Evolutionary conservation across 2,888 invertebrate species (phyloP).

Genomic region (Tachina lurida): DNA sequence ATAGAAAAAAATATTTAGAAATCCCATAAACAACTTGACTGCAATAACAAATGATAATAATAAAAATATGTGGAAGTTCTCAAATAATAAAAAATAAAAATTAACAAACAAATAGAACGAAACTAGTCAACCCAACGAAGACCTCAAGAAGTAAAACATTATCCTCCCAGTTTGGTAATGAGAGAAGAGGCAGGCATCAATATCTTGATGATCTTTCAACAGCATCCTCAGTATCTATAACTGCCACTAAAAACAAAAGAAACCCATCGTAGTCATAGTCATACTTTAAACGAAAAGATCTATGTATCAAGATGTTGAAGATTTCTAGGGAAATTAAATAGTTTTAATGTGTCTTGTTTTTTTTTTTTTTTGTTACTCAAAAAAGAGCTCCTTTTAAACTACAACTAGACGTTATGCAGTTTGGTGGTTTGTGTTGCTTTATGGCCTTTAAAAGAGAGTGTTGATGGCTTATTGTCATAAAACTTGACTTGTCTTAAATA

Average conservation of each 20-base stretch:
- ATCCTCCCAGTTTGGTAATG: slow-evolving; percentile 62
- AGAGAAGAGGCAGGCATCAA: slow-evolving; percentile 51
- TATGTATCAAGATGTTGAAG: slow-evolving; percentile 42
- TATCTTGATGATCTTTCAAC: slow-evolving; percentile 63
- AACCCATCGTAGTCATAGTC: slow-evolving; percentile 8
- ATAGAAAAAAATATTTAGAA: slow-evolving; percentile 21
- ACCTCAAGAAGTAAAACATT: slow-evolving; percentile 33
- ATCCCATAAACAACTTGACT: slow-evolving; percentile 40
- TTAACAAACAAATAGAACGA: slow-evolving; percentile 21
- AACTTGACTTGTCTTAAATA: slow-evolving; percentile 29
- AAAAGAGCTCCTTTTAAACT: slow-evolving; percentile 30
- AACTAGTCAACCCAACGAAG: slow-evolving; percentile 29
- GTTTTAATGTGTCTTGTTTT: slow-evolving; percentile 27
- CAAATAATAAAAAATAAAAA: slow-evolving; percentile 2
- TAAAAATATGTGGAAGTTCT: slow-evolving; percentile 32
- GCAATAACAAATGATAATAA: slow-evolving; percentile 51
- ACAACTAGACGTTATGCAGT: neutral
- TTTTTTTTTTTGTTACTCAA: neutral
- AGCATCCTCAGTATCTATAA: slow-evolving; percentile 33
- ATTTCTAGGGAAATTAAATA: slow-evolving; percentile 66
- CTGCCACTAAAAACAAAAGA: slow-evolving; percentile 25
- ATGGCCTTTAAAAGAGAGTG: slow-evolving; percentile 53
- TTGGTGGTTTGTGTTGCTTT: slow-evolving; percentile 11
- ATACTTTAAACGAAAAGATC: slow-evolving; percentile 3
- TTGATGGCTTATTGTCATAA: slow-evolving; percentile 61